Evolutionary conservation across 2,797 vertebrate species (phyloP), one percentile per base, ranked within the genome.

Genomic region (Gila robusta): DNA sequence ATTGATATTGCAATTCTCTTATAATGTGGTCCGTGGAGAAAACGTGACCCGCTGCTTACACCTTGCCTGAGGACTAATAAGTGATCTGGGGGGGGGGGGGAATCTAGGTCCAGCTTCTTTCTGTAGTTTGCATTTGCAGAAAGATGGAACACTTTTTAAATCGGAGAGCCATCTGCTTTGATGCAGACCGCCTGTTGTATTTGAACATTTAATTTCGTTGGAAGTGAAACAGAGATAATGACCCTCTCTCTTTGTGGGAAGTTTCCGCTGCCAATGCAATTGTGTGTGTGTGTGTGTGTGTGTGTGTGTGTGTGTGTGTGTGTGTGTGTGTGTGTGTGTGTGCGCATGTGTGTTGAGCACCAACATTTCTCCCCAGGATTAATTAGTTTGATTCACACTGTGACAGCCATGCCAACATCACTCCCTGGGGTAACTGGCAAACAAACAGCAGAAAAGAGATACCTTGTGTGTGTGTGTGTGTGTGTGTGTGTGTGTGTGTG

Each of bases 371-470:
- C 88, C 83, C 80, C 86, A 86, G 90, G 83, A 90, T 91, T 91
- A 89, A 90, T 91, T 90, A 90, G 88, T 86, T 87, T 89, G 86
- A 88, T 90, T 90, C 87, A 87, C 77, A 90, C 87, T 88, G 86
- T 86, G 86, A 87, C 77, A 59, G 82, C 86, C 86, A 87, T 71
- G 66, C 87, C 85, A 90, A 81, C 66, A 64, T 28, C 39, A 64
- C 41, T 82, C 87, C 84, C 87, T 54, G 47, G 87, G 84, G 85
- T 79, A 78, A 76, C 88, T 67, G 59, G 87, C 74, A 82, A 89
- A 90, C 83, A 87, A 86, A 87, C 87, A 81, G 41, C 23, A 54
- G 54, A 80, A 87, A 72, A 62, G 14, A 81, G 49, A 77, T 72
- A 52, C 62, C 80, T 76, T 72, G 41, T 84, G 62, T 64, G 78